phyloP scores from a whole-genome alignment of 1,140 invertebrate species.

The Cotesia chilonis region DNA sequence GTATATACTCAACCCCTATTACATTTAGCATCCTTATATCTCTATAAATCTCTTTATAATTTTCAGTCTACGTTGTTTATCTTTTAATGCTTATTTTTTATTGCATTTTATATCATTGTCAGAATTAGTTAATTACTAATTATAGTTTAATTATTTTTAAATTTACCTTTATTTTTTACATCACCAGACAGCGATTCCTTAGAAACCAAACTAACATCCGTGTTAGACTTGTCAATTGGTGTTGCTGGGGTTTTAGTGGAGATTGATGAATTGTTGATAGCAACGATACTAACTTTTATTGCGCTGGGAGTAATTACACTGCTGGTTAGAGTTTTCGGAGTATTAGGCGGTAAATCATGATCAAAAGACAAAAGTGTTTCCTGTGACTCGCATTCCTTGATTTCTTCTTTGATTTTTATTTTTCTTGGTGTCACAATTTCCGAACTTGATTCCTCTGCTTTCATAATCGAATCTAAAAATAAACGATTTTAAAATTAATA shows the following conservation, averaged over 20 bases:
- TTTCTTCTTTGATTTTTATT: conserved; percentile 62
- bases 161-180: conserved; percentile 50
- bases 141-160: neutral
- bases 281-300: conserved; percentile 44
- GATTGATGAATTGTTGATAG: conserved; percentile 39
- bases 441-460: conserved; percentile 57
- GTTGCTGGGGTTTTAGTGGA: conserved; percentile 31
- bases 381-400: conserved; percentile 43
- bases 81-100: no score
- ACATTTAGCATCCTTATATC: no score
- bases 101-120: neutral
- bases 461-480: conserved; percentile 47
- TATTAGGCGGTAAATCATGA: conserved; percentile 29
- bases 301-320: conserved; percentile 30
- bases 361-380: conserved; percentile 41
- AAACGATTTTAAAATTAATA: no score
- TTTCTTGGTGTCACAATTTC: conserved; percentile 52
- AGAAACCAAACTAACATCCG: conserved; percentile 53
- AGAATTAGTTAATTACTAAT: neutral
- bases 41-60: no score
- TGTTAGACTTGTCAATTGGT: conserved; percentile 41
- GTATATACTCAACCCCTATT: neutral
- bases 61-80: no score
- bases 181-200: conserved; percentile 36
- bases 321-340: conserved; percentile 21